phyloP scores from a whole-genome alignment of 2,888 invertebrate genomes.

The Theodoxus fluviatilis region DNA sequence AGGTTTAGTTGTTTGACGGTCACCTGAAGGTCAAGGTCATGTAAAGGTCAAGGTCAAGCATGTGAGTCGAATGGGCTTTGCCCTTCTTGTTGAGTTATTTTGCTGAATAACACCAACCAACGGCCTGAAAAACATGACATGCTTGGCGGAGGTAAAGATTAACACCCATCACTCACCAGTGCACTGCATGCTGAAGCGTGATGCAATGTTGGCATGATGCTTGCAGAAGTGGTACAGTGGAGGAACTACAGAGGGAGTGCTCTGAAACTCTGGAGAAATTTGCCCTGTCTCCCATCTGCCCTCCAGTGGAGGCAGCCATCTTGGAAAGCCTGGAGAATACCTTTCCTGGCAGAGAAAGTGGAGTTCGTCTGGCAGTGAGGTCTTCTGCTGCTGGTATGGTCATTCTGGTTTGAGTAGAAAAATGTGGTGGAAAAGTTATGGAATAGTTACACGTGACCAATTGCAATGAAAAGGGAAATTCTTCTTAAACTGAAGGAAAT shows the following conservation, averaged over 20 bases:
- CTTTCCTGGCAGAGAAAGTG: conserved; percentile 37
- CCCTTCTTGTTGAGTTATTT: too few relatives aligned
- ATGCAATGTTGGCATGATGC: neutral
- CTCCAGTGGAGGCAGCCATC: conserved; percentile 36
- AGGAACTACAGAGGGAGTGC: conserved; percentile 35
- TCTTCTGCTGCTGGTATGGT: conserved; percentile 72
- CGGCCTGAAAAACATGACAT: too few relatives aligned
- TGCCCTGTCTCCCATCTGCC: conserved; percentile 30
- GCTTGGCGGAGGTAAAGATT: too few relatives aligned
- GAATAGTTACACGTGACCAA: neutral
- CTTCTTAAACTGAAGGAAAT: too few relatives aligned
- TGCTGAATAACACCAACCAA: too few relatives aligned
- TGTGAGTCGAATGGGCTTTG: too few relatives aligned
- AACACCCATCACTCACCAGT: too few relatives aligned
- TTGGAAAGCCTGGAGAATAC: conserved; percentile 31
- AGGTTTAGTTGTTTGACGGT: too few relatives aligned
- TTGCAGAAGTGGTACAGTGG: conserved; percentile 29
- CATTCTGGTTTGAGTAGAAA: neutral
- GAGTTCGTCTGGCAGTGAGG: conserved; percentile 55
- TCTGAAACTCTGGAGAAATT: conserved; percentile 42
- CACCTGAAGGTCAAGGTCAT: too few relatives aligned
- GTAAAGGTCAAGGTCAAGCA: too few relatives aligned
- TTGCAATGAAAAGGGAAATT: too few relatives aligned
- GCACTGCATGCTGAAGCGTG: too few relatives aligned
- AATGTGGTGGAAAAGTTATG: neutral